Conservation (phyloP, 37 sponge, comb jelly and placozoan species). For the Theonella swinhoei region DNA sequence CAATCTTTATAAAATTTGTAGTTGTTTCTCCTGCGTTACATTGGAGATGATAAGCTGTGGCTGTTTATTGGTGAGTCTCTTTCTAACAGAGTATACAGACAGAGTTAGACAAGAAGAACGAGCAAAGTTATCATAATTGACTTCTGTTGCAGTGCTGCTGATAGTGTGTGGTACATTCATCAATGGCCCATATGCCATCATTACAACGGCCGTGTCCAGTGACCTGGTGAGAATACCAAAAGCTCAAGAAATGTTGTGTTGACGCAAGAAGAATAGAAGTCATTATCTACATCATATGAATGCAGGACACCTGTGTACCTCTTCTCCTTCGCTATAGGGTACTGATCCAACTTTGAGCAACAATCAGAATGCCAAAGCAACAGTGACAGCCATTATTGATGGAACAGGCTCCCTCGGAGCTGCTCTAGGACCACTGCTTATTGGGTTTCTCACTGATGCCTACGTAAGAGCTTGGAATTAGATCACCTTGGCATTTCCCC, state of each 20-base stretch:
- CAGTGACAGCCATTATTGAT: conserved; percentile 89
- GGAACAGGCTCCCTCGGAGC: conserved; percentile 84
- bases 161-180: conserved; percentile 67
- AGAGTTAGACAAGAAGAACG: too few relatives aligned
- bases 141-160: conserved; percentile 44
- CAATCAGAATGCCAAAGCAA: conserved; percentile 84
- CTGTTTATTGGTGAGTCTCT: conserved; percentile 10
- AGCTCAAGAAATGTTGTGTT: background rate
- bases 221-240: conserved; percentile 38
- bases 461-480: conserved; percentile 1
- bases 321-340: conserved; percentile 46
- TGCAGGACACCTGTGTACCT: background rate
- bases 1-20: too few relatives aligned
- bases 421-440: conserved; percentile 69
- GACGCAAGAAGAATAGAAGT: background rate
- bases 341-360: conserved; percentile 61
- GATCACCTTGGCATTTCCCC: background rate
- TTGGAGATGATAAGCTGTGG: conserved; percentile 8
- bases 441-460: conserved; percentile 30
- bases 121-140: too few relatives aligned
- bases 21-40: conserved; percentile 30
- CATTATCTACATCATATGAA: background rate
- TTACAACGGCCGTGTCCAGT: conserved; percentile 90
- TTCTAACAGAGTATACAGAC: too few relatives aligned
- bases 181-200: conserved; percentile 88